Conservation (phyloP, 1,140 invertebrate genomes). For the Drosophila kurseongensis region DNA sequence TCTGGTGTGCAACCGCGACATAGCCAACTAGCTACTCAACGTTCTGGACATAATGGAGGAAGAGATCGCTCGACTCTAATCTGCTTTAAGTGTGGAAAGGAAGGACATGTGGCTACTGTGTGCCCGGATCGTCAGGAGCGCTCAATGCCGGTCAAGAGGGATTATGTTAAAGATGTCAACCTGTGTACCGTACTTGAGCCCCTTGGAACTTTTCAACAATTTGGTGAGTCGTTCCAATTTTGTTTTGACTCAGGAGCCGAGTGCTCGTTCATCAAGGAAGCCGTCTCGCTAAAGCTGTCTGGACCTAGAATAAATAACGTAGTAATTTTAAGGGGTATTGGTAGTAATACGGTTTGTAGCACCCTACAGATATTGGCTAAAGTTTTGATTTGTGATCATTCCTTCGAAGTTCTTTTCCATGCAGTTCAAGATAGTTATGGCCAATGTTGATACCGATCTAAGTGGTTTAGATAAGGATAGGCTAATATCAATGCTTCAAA, state of each 20-base stretch:
- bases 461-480: background rate
- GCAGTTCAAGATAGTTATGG: background rate
- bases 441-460: background rate
- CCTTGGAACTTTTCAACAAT: too few species aligned
- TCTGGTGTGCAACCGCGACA: background rate
- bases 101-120: conserved; percentile 12
- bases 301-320: too few species aligned
- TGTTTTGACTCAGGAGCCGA: too few species aligned
- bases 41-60: background rate
- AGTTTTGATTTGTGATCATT: background rate
- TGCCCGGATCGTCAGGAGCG: conserved; percentile 11
- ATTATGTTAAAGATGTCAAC: conserved; percentile 16
- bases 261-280: too few species aligned
- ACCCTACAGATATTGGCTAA: conserved; percentile 1
- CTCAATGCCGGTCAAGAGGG: conserved; percentile 1
- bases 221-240: too few species aligned
- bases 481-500: background rate
- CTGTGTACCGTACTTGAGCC: conserved; percentile 2
- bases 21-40: background rate
- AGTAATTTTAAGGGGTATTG: too few species aligned
- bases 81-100: conserved; percentile 14
- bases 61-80: background rate
- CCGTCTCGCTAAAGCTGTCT: too few species aligned
- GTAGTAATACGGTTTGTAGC: too few species aligned
- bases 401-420: background rate